phyloP scores from a whole-genome alignment of 2,113 vertebrate genomes.

The Vicugna pacos region DNA sequence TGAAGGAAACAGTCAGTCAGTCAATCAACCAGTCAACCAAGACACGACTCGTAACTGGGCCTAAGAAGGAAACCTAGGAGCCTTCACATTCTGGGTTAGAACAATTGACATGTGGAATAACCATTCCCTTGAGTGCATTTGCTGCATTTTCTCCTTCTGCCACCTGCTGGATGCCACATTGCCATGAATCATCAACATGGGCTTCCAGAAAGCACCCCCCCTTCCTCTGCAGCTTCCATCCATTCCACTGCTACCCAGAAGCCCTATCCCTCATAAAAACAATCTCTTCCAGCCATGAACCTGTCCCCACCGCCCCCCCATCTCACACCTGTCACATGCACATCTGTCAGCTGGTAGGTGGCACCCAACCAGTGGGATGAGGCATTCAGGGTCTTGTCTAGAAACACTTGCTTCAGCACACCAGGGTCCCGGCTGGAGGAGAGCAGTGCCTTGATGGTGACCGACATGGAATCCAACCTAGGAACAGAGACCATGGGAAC shows the following conservation, averaged over 20 bases:
- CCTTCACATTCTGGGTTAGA: not conserved
- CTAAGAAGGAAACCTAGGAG: not conserved
- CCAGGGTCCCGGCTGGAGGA: slow-evolving; percentile 62
- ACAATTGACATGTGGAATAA: not conserved
- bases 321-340: slow-evolving; percentile 79
- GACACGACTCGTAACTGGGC: not conserved
- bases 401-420: slow-evolving; percentile 80
- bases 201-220: not conserved
- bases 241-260: not conserved
- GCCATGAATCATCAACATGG: not conserved
- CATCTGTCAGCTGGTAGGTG: slow-evolving; percentile 79
- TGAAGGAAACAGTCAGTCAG: not conserved
- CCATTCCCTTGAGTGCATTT: not conserved
- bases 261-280: not conserved
- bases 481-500: slow-evolving; percentile 36
- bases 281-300: not conserved
- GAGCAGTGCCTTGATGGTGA: slow-evolving; percentile 84
- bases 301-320: not conserved
- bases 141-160: not conserved
- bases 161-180: not conserved
- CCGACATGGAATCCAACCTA: slow-evolving; percentile 84
- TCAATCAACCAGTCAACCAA: not conserved
- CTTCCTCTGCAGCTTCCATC: not conserved
- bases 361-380: slow-evolving; percentile 80
- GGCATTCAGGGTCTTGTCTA: slow-evolving; percentile 69